A percentile compares a stretch with the other conserved stretches of the same genome.
Evolutionary conservation across 2,113 vertebrate genomes (phyloP).

Genomic region (Pionites leucogaster): DNA sequence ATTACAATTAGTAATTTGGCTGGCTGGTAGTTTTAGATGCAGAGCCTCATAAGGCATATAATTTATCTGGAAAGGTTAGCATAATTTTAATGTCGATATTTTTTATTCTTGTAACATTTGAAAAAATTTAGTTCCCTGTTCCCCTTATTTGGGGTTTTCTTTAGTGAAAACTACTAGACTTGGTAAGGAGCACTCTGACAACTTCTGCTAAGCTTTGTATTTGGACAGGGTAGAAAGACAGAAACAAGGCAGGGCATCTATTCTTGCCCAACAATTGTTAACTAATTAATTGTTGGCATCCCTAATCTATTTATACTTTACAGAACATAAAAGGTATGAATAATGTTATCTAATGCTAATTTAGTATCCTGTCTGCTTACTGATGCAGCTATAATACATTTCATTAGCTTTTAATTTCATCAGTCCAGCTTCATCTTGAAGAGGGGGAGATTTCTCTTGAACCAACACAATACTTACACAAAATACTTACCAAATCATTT

Average conservation of each 20-base stretch:
- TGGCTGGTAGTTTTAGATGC: conserved; percentile 57
- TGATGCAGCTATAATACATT: not conserved
- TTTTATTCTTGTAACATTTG: conserved; percentile 20
- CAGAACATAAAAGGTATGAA: conserved; percentile 18
- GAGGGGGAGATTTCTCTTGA: not conserved
- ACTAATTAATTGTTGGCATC: conserved; percentile 16
- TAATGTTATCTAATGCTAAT: not conserved
- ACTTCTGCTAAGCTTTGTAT: not conserved
- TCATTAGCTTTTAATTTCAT: conserved; percentile 31
- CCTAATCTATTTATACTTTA: conserved; percentile 15
- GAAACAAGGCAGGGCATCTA: not conserved
- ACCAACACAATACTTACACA: not conserved
- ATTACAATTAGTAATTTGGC: conserved; percentile 40
- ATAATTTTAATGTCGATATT: conserved; percentile 61
- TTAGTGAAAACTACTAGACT: conserved; percentile 12
- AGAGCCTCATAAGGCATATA: not conserved
- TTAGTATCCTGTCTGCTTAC: not conserved
- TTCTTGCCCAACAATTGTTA: not conserved
- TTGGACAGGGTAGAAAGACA: not conserved
- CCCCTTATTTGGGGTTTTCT: not conserved
- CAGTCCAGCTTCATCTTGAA: not conserved
- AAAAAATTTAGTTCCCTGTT: conserved; percentile 38
- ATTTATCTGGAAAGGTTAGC: conserved; percentile 50
- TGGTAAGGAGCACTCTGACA: not conserved
- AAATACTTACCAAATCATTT: not conserved